A percentile compares a stretch with the other conserved stretches of the same genome.
Conservation (phyloP, 2,888 invertebrate genomes). For the Sphaerophoria rueppellii region DNA sequence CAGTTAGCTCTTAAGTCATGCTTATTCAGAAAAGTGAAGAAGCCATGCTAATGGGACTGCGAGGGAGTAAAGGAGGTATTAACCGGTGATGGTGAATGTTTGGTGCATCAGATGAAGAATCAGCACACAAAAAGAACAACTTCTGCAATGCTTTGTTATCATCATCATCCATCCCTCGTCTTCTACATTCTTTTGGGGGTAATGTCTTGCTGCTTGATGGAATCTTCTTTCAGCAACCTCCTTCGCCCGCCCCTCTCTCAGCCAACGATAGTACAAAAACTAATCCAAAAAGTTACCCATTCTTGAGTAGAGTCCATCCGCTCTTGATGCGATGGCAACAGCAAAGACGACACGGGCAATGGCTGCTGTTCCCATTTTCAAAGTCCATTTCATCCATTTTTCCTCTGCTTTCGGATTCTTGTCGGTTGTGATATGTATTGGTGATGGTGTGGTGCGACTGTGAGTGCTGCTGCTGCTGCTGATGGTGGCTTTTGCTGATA, state of each 20-base stretch:
- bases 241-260: background rate
- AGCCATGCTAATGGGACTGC: no score
- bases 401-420: constrained; percentile 18
- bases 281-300: constrained; percentile 60
- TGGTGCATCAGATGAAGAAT: constrained; percentile 26
- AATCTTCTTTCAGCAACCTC: constrained; percentile 4
- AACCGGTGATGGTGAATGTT: constrained; percentile 4
- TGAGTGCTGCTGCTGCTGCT: no score
- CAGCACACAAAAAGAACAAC: constrained; percentile 26
- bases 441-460: constrained; percentile 20
- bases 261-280: constrained; percentile 1
- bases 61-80: no score
- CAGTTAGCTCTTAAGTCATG: constrained; percentile 57
- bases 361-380: constrained; percentile 49
- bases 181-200: constrained; percentile 39
- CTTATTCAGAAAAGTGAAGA: background rate
- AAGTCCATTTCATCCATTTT: constrained; percentile 58
- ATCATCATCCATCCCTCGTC: background rate
- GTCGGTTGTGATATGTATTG: constrained; percentile 28
- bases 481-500: constrained; percentile 24
- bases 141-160: constrained; percentile 58
- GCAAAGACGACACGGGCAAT: background rate
- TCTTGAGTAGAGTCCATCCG: constrained; percentile 26
- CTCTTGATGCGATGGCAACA: background rate
- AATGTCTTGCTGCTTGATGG: constrained; percentile 55